These are phyloP conservation scores for Macrotrachela quadricornifera DNA, from an alignment of 1,140 invertebrate species.

Conservation along the genomic window DNA sequence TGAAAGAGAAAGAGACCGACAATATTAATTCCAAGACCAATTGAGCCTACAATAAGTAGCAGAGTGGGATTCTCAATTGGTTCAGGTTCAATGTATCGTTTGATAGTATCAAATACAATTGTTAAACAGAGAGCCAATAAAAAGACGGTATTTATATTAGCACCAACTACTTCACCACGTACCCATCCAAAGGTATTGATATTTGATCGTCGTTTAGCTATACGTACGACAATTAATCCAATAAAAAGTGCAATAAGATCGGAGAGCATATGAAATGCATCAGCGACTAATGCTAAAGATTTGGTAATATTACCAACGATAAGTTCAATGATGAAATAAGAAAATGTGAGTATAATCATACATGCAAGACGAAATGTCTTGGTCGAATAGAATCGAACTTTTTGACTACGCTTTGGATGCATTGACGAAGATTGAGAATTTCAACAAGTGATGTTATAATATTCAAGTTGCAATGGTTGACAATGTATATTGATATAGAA, in stretches of 20 bases:
- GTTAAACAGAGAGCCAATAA: constrained; percentile 37
- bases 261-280: constrained; percentile 39
- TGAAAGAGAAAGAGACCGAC: constrained; percentile 36
- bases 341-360: constrained; percentile 33
- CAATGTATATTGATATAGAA: no score
- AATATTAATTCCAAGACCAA: constrained; percentile 34
- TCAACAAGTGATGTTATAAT: no score
- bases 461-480: no score
- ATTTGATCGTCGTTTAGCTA: constrained; percentile 16
- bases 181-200: constrained; percentile 25
- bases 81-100: constrained; percentile 28
- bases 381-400: no score
- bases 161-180: constrained; percentile 37
- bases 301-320: constrained; percentile 36
- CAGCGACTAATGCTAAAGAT: constrained; percentile 36
- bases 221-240: constrained; percentile 26
- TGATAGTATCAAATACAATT: constrained; percentile 34
- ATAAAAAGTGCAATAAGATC: constrained; percentile 35
- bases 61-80: constrained; percentile 45
- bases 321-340: constrained; percentile 36
- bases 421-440: no score
- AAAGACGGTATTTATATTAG: constrained; percentile 38
- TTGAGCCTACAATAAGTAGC: constrained; percentile 32
- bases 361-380: no score
- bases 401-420: no score